phyloP scores from a whole-genome alignment of 2,797 vertebrate genomes.

The Pangasius macronema region DNA sequence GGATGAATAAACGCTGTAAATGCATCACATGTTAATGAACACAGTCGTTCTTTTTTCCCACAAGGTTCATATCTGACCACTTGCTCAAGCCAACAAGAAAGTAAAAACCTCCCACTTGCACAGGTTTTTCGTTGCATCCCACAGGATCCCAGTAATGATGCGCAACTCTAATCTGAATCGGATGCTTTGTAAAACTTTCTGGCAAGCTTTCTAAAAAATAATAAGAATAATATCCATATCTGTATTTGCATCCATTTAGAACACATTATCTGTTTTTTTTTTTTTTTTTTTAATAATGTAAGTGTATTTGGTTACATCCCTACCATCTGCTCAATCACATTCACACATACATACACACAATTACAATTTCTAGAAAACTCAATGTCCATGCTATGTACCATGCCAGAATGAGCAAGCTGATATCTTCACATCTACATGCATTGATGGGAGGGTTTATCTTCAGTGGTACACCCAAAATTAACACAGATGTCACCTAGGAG shows the following conservation, averaged over 20 bases:
- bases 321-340: background rate
- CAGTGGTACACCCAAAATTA: background rate
- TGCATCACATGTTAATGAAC: background rate
- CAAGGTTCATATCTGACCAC: background rate
- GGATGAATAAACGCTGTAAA: background rate
- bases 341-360: background rate
- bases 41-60: background rate
- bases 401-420: background rate
- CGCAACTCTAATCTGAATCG: background rate
- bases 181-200: background rate
- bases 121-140: background rate
- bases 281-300: background rate
- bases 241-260: background rate
- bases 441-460: background rate
- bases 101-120: background rate
- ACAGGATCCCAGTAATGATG: background rate
- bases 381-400: background rate
- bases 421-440: background rate
- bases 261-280: background rate
- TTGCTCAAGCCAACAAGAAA: background rate
- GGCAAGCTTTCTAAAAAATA: slow-evolving; percentile 1
- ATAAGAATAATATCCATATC: slow-evolving; percentile 3
- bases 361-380: background rate
- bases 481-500: background rate
- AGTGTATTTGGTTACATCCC: background rate